These are phyloP conservation scores for Steromphala cineraria DNA, from an alignment of 2,888 invertebrate genomes.

Conservation along the genomic window DNA sequence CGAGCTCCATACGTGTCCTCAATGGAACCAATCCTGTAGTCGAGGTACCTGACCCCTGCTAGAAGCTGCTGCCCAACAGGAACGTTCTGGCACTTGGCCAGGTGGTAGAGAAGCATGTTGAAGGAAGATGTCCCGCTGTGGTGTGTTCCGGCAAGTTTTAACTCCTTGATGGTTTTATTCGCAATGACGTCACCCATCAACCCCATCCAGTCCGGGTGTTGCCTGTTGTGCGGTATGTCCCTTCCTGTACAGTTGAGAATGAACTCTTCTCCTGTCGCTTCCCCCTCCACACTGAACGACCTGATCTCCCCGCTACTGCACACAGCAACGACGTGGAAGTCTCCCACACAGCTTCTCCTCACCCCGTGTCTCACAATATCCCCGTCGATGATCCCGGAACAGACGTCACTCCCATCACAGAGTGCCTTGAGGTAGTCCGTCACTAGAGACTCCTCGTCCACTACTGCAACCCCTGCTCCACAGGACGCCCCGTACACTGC, in stretches of 20 bases:
- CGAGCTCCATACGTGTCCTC: neutral
- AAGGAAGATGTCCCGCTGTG: neutral
- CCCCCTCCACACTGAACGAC: neutral
- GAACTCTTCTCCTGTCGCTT: neutral
- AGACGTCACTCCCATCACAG: neutral
- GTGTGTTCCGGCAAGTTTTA: neutral
- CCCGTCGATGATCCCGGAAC: neutral
- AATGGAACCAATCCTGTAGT: neutral
- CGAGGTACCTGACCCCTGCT: neutral
- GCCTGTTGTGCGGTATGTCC: neutral
- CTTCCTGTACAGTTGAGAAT: neutral
- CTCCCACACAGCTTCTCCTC: neutral
- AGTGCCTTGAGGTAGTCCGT: neutral
- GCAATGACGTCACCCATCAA: neutral
- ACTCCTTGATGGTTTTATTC: constrained; percentile 3
- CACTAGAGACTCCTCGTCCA: neutral
- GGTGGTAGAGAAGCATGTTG: neutral
- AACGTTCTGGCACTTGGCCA: constrained; percentile 9
- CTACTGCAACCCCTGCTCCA: neutral
- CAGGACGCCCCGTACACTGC: neutral
- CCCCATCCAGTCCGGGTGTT: constrained; percentile 8
- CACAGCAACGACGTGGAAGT: neutral
- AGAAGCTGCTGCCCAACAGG: neutral
- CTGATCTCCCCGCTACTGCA: neutral
- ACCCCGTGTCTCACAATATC: neutral